Percentiles rank a stretch among this genome's conserved stretches.
Conservation (phyloP, 2,888 invertebrate genomes). For the Clusia tigrina region DNA sequence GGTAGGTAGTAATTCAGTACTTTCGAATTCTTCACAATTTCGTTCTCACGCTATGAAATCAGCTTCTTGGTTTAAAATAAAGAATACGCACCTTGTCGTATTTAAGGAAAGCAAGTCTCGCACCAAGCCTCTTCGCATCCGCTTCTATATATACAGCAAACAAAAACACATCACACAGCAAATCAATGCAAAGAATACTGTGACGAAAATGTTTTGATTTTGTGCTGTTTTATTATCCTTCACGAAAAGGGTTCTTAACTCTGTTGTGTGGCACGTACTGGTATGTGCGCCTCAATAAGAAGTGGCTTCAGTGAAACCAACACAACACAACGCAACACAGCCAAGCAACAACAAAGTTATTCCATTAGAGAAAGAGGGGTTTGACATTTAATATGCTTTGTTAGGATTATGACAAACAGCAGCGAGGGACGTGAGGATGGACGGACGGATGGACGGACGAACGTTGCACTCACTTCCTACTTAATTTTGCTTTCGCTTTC, state of each 20-base stretch:
- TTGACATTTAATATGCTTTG: conserved; percentile 16
- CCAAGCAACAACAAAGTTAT: background rate
- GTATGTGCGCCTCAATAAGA: background rate
- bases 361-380: conserved; percentile 17
- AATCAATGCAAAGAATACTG: too few species aligned
- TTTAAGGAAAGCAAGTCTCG: too few species aligned
- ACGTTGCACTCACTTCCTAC: conserved; percentile 14
- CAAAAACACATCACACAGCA: too few species aligned
- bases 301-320: background rate
- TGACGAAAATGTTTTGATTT: background rate
- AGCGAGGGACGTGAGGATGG: too few species aligned
- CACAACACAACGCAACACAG: background rate
- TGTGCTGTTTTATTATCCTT: background rate
- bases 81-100: too few species aligned
- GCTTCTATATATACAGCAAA: too few species aligned
- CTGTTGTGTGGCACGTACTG: background rate
- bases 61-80: too few species aligned
- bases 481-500: background rate
- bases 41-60: too few species aligned
- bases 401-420: background rate
- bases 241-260: background rate
- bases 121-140: too few species aligned
- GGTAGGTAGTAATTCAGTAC: too few species aligned
- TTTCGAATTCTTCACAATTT: too few species aligned
- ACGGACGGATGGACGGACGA: too few species aligned